Evolutionary conservation across 2,113 vertebrate genomes (phyloP).

Genomic region (Cricetomys ansorgei): DNA sequence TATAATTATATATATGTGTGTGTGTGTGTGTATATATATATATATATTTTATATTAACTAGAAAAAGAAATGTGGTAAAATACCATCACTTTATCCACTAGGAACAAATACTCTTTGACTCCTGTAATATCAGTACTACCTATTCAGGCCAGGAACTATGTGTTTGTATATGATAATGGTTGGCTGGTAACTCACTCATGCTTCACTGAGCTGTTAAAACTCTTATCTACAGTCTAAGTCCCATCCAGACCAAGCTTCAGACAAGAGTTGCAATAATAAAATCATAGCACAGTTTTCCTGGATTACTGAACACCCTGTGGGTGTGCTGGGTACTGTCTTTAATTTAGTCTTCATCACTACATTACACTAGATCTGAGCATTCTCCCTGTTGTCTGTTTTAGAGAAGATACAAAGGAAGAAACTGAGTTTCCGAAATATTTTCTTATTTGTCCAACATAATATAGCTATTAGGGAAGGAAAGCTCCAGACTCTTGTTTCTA

Average conservation of each 20-base stretch:
- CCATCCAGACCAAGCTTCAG: background rate
- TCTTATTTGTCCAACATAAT: background rate
- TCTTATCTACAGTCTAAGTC: background rate
- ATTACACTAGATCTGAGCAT: background rate
- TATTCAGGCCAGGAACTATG: background rate
- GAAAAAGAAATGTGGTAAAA: background rate
- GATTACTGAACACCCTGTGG: background rate
- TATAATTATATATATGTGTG: background rate
- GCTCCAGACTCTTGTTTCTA: background rate
- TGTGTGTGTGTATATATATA: background rate
- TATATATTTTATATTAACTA: background rate
- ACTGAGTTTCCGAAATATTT: background rate
- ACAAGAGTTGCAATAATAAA: slow-evolving; percentile 1
- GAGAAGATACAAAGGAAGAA: background rate
- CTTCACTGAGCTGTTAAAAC: background rate
- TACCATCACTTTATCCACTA: background rate
- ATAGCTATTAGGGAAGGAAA: background rate
- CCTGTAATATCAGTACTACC: background rate
- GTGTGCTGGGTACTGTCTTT: background rate
- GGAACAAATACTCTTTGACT: background rate
- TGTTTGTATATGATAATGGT: background rate
- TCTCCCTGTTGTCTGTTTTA: background rate
- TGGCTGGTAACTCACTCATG: background rate
- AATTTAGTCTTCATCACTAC: background rate
- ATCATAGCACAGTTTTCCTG: background rate